Evolutionary conservation across 2,888 invertebrate species (phyloP), one percentile per base, ranked within the genome.

Genomic region (Ypsolopha scabrella): DNA sequence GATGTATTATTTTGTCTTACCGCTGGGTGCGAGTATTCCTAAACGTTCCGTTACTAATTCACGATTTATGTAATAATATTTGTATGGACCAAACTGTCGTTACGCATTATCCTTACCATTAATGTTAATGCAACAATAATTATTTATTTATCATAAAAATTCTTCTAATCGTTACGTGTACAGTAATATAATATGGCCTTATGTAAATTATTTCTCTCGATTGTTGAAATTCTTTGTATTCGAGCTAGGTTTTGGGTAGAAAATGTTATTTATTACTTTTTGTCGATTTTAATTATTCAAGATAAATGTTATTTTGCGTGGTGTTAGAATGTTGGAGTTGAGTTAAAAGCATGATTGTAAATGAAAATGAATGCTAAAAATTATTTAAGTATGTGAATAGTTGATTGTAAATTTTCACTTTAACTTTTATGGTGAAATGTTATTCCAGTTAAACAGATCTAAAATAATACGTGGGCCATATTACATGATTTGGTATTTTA

Each of bases 21-120:
- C 50, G 43, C 52, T 49, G 52, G 52, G 46, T 24, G 24, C 46
- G 45, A n/a, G 14, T 36, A 38, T 24, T 43, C 46, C 51, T 46
- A 46, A 39, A 37, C 43, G 13, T 43, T 48, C 48, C 51, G 45
- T 49, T 43, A 14, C 11, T 24, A 24, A 24, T 49, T 49, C 75
- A 67, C 67, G 70, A 78, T 75, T 75, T 71, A 81, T 71, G 78
- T 82, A 82, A 80, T 80, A 81, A 82, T 81, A 77, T 76, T 81
- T 79, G 74, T 82, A 86, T 86, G 86, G 86, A 86, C 86, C 86
- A 86, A 86, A 82, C 80, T 82, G 80, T 82, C 82, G 74, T 85
- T 77, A 83, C 74, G 70, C 75, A 81, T 82, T 78, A 76, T 75
- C 81, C 82, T 75, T 80, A 75, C 69, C 74, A 70, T 72, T 81